Percentiles rank a stretch among this genome's conserved stretches.
Evolutionary conservation across 2,888 invertebrate genomes (phyloP).

Genomic region (Drosophila subquinaria): DNA sequence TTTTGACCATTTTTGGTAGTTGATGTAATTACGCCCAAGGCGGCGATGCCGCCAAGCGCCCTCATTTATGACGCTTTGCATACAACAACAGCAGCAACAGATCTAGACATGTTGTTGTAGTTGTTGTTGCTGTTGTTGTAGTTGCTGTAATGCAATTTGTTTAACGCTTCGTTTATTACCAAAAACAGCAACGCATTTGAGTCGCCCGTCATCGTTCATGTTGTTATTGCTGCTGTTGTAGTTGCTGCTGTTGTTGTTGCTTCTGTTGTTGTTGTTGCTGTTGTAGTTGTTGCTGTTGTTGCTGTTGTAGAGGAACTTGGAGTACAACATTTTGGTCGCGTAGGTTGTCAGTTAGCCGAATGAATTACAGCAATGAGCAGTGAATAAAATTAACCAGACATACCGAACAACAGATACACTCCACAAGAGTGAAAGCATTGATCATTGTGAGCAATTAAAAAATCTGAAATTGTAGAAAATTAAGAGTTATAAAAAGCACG

Average conservation of each 20-base stretch:
- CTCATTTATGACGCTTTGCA: conserved; percentile 77
- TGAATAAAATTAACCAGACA: neutral
- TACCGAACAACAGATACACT: conserved; percentile 16
- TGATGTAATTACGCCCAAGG: conserved; percentile 75
- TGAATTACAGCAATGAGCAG: conserved; percentile 29
- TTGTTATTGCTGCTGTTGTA: conserved; percentile 1
- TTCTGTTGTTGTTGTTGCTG: neutral
- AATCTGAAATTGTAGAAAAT: neutral
- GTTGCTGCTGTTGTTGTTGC: conserved; percentile 5
- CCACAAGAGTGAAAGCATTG: neutral
- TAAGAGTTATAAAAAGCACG: neutral
- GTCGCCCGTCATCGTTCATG: conserved; percentile 16
- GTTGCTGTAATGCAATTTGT: conserved; percentile 81
- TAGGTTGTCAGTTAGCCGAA: conserved; percentile 40
- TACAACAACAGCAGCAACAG: conserved; percentile 49
- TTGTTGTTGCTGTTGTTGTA: conserved; percentile 31
- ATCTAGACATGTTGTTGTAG: conserved; percentile 23
- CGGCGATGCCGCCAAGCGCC: conserved; percentile 59
- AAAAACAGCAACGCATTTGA: conserved; percentile 71
- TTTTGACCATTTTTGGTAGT: conserved; percentile 75
- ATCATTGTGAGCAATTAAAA: neutral
- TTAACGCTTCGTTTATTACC: conserved; percentile 82
- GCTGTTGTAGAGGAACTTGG: conserved; percentile 4
- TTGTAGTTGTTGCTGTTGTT: conserved; percentile 7
- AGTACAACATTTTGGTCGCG: conserved; percentile 34